Evolutionary conservation across 2,113 vertebrate species (phyloP).

Genomic region (Myiozetetes cayanensis): DNA sequence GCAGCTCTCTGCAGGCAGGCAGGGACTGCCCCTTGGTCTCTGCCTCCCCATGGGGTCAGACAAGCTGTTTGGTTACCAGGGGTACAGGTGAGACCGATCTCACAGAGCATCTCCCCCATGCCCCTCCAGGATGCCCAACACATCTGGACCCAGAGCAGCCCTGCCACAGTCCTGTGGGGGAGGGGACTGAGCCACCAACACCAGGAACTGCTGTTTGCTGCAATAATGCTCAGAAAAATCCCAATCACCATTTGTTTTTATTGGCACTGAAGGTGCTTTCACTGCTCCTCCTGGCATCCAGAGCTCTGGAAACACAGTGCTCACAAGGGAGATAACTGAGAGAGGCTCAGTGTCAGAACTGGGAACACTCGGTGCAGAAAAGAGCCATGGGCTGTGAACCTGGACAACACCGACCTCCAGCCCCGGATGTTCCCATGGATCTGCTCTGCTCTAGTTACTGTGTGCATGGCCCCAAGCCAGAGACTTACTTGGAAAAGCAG

Average conservation of each 20-base stretch:
- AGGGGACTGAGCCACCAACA: not conserved
- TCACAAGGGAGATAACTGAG: not conserved
- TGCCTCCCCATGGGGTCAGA: not conserved
- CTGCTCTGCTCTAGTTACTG: not conserved
- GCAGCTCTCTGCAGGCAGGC: not conserved
- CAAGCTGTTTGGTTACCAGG: not conserved
- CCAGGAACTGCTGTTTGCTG: not conserved
- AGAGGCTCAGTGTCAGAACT: not conserved
- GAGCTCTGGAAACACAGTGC: not conserved
- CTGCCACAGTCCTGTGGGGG: rapidly evolving
- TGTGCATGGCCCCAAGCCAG: constrained; percentile 6
- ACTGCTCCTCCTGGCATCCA: not conserved
- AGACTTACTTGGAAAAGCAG: constrained; percentile 43
- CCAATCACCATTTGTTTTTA: not conserved
- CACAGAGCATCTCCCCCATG: not conserved
- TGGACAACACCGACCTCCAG: not conserved
- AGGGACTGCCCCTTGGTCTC: not conserved
- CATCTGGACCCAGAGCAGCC: not conserved
- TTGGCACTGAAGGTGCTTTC: not conserved
- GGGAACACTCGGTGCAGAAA: not conserved
- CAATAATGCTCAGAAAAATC: not conserved
- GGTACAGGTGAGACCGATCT: not conserved
- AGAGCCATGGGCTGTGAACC: not conserved
- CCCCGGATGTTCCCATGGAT: constrained; percentile 30
- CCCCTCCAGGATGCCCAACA: not conserved